Base-by-base conservation (phyloP, 2,113 vertebrate species). In the Amphiprion ocellaris region DNA sequence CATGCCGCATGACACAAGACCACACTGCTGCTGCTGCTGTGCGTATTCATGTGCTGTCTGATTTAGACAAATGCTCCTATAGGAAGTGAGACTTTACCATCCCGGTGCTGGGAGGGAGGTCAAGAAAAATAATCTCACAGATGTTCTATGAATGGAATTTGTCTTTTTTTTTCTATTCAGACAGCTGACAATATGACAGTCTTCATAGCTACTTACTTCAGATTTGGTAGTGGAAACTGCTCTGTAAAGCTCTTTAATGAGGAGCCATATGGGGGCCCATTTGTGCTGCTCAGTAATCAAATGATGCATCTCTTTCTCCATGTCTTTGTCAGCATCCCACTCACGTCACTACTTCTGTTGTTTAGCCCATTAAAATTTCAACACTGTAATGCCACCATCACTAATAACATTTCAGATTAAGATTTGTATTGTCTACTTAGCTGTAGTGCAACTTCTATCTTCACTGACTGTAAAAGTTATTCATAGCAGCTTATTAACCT, bases 211-310 rank as follows among this genome's bases (percentile, higher is more conserved):
- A 55, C 33, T 62, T 56, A 21, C 33, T 77, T 69, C n/a, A 79
- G 71, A 78, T 75, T 71, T 56, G 49, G 55, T 58, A 11, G 5
- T 52, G 49, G 39, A 69, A 62, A 47, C 66, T 11, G 41, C 71
- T 69, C 58, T 79, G 74, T 69, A 64, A 55, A 60, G 74, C 67
- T 84, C 16, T 76, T 72, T 86, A 70, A 78, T 63, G 79, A 81
- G 86, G 65, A 73, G 69, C 68, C 78, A 86, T 77, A 82, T 84
- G 72, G 81, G 54, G 58, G 68, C 74, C 72, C 66, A 73, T 86
- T 89, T 84, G 68, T 77, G 65, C 72, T 64, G 77, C 75, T 80
- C 65, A 64, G 49, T 77, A 41, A 77, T 74, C 74, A 84, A 80
- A 84, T 82, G 62, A 89, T 81, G 74, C 74, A 81, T 74, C 64